Evolutionary conservation across 2,113 vertebrate species (phyloP).

Genomic region (Trichechus manatus): DNA sequence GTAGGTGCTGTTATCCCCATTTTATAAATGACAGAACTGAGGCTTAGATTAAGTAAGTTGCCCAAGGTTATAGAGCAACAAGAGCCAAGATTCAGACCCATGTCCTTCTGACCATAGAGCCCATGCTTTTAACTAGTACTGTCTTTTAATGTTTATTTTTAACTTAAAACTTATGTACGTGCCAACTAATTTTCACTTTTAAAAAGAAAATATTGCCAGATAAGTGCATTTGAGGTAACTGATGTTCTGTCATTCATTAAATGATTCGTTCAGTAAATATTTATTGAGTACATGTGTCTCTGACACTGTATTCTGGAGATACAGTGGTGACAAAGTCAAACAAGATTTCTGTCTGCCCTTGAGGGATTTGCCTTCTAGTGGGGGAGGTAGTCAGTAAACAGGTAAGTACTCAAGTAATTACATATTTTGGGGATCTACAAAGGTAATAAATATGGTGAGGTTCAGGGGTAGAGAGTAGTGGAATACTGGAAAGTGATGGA

Average conservation of each 20-base stretch:
- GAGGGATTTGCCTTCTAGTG: not conserved
- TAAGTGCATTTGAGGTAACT: not conserved
- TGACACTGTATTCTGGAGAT: not conserved
- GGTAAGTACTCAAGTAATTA: not conserved
- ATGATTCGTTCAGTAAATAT: not conserved
- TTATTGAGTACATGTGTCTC: not conserved
- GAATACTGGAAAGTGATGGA: not conserved
- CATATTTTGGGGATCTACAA: not conserved
- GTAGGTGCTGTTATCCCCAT: not conserved
- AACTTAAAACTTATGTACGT: not conserved
- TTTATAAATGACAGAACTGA: constrained; percentile 52
- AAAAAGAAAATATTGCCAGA: constrained; percentile 27
- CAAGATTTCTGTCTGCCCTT: not conserved
- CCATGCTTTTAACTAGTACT: constrained; percentile 31
- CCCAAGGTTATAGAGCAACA: not conserved
- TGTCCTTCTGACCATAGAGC: not conserved
- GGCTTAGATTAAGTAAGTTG: constrained; percentile 49
- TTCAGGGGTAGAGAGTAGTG: not conserved
- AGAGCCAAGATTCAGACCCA: not conserved
- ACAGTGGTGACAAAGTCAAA: constrained; percentile 14
- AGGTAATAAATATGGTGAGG: not conserved
- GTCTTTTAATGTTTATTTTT: not conserved
- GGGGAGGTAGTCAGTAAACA: constrained; percentile 1
- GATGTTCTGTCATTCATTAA: constrained; percentile 9
- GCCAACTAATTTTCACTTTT: constrained; percentile 43